phyloP scores from a whole-genome alignment of 2,113 vertebrate species.

The Gallinago media region DNA sequence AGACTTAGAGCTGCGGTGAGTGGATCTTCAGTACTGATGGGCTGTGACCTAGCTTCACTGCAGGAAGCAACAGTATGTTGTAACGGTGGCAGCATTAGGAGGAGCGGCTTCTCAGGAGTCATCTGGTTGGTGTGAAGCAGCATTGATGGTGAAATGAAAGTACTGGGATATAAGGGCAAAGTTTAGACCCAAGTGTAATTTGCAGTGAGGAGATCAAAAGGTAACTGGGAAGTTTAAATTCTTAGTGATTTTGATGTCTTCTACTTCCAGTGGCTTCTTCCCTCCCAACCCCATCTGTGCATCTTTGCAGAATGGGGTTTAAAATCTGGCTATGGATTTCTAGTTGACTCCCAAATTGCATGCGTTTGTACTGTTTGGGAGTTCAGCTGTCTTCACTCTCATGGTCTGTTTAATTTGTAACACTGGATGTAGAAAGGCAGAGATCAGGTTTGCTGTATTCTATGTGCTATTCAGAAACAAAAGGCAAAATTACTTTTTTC shows the following conservation, averaged over 20 bases:
- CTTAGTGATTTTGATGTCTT: background rate
- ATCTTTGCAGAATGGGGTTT: background rate
- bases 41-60: background rate
- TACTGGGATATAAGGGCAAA: background rate
- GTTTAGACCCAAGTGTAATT: background rate
- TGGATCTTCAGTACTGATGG: background rate
- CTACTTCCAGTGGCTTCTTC: background rate
- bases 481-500: background rate
- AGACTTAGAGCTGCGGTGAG: rapidly evolving
- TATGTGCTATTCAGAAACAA: background rate
- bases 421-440: background rate
- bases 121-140: background rate
- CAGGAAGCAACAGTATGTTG: background rate
- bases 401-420: background rate
- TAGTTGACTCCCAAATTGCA: background rate
- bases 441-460: background rate
- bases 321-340: background rate
- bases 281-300: background rate
- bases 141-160: background rate
- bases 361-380: background rate
- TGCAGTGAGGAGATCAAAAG: background rate
- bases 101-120: background rate
- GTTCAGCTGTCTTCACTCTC: background rate
- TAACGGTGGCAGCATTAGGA: background rate
- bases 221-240: background rate